phyloP scores from a whole-genome alignment of 2,113 vertebrate genomes.

The Callithrix jacchus region DNA sequence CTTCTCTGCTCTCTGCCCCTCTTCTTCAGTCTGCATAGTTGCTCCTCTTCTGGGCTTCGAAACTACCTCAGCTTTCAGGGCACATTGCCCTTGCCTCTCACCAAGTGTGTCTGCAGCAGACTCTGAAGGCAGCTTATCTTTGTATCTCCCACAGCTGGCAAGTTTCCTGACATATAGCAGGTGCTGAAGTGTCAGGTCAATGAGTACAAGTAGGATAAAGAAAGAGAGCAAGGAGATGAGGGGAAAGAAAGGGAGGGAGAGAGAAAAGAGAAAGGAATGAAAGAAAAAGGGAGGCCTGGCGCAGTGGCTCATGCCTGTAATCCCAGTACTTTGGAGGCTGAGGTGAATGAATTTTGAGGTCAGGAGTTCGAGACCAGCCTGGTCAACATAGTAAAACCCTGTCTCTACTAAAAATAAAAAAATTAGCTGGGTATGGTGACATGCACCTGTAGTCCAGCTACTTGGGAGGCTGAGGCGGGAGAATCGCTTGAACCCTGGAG shows the following conservation, averaged over 20 bases:
- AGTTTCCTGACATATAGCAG: neutral
- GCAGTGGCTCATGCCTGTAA: too few species aligned
- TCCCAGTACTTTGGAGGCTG: too few species aligned
- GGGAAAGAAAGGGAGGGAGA: neutral
- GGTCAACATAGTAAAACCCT: too few species aligned
- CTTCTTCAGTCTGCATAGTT: neutral
- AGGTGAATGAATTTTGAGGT: too few species aligned
- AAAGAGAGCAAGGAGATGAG: neutral
- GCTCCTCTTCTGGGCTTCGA: neutral
- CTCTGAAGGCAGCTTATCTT: neutral
- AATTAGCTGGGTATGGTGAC: too few species aligned
- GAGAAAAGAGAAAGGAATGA: neutral
- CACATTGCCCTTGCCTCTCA: neutral
- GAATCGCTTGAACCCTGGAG: too few species aligned
- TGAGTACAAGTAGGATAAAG: neutral
- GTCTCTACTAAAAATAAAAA: too few species aligned
- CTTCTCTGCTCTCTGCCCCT: neutral
- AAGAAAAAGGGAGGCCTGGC: neutral
- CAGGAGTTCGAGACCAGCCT: too few species aligned
- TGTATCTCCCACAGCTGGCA: neutral
- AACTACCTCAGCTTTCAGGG: neutral
- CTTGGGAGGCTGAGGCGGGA: too few species aligned
- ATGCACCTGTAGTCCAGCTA: too few species aligned
- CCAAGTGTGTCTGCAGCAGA: neutral
- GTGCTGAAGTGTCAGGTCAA: neutral